Evolutionary conservation across 2,113 vertebrate genomes (phyloP), one percentile per base, ranked within the genome.

Genomic region (Protobothrops mucrosquamatus): DNA sequence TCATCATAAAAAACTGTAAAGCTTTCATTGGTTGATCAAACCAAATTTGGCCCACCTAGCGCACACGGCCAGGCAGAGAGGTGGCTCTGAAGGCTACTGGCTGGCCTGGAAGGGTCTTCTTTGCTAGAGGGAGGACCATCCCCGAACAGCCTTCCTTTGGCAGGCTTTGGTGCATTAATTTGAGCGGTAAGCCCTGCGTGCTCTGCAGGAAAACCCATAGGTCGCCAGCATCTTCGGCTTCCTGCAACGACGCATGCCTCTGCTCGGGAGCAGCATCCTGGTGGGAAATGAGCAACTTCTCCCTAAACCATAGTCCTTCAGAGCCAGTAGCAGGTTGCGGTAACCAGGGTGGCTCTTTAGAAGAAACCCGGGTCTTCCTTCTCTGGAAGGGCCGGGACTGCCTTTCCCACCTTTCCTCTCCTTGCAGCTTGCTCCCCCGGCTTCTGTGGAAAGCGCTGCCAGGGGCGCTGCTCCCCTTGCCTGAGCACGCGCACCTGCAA

Each of bases 341-440:
- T 2, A n/a, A 20, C 20, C 2, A n/a, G 14, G 29, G 14, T 9
- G 18, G 85, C 9, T 6, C 85, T 24, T 11, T 26, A 6, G 54
- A 24, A 10, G 54, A 20, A 5, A 3, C 2, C 22, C 29, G 6
- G n/a, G 14, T 18, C 24, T 69, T 2, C 1, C 24, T 74, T 2
- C 14, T 20, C 18, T 14, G 18, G 20, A 4, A 74, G 64, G 69
- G n/a, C 34, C 18, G 69, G 0, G n/a, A 34, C 2, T 6, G 18
- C 15, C 74, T 81, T 26, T 1, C 18, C 24, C 7, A 8, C 29
- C 6, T 4, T 2, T 20, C 23, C 69, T 89, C 56, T 46, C 2
- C 85, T 57, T 90, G 34, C 92, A 94, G 94, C 92, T 5, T 94
- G 94, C 48, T 93, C 94, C 6, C 69, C 15, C 1, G 88, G 94